Base-by-base conservation (phyloP, 2,797 vertebrate genomes). In the Ciconia nigra region DNA sequence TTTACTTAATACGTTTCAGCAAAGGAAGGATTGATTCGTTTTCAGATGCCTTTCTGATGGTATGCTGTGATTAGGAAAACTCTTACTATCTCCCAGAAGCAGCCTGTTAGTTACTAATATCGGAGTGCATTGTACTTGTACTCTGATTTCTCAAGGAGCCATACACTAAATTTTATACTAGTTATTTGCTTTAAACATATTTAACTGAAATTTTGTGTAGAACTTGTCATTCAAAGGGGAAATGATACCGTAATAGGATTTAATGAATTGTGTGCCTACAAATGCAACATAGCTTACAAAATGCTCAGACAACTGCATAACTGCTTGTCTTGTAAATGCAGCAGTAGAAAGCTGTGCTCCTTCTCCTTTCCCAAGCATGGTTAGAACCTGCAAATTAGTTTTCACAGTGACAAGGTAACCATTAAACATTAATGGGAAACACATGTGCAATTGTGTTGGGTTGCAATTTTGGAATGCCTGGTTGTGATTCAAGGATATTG, bases 121-220 rank as follows among this genome's bases (percentile, higher is more conserved):
- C 0, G 0, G 33, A 37, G 13, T 2, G 6, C 7, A 5, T 82
- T 41, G 15, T 1, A 3, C 16, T 72, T n/a, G 8, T 29, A 17
- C n/a, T 63, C 22, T 21, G 19, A 20, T 76, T 83, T 87, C 19
- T 24, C 3, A 24, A 73, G 63, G 33, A 92, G 9, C 5, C 3
- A 15, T 1, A 1, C 22, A 10, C 11, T 31, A 29, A 77, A 31
- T 69, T 90, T 52, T 67, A 11, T 9, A 2, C 9, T 12, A 10
- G 31, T 61, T 42, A 37, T 35, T 69, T 58, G 25, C 22, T 39
- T 91, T 41, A 41, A 80, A 22, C 26, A 66, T 71, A 11, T 7
- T 10, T 18, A 55, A n/a, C n/a, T 33, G 44, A 55, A 46, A 21
- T 17, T 33, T 62, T 79, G 7, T 55, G 57, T 19, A 17, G 49